Conservation (phyloP, 2,113 vertebrate species). For the Dicentrarchus labrax region DNA sequence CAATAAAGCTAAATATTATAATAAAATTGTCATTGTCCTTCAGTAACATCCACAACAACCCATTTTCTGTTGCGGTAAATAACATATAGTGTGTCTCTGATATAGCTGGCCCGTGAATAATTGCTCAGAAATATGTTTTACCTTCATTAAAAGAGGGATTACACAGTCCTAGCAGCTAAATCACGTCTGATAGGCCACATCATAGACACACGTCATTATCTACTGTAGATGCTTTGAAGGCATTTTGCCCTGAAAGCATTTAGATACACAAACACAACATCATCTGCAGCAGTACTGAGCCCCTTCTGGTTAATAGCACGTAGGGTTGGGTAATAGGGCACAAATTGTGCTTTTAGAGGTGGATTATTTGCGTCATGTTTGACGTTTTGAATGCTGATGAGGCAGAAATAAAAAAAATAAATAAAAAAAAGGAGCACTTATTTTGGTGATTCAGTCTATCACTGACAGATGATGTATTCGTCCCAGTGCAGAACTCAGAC, state of each 20-base stretch:
- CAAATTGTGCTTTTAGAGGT: conserved; percentile 47
- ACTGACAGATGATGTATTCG: not conserved
- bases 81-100: not conserved
- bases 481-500: not conserved
- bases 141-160: conserved; percentile 62
- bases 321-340: conserved; percentile 11
- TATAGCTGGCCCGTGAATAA: no score
- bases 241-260: conserved; percentile 56
- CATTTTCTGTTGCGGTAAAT: not conserved
- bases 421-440: not conserved
- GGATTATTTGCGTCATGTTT: conserved; percentile 19
- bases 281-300: conserved; percentile 31
- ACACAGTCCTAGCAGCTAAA: conserved; percentile 42
- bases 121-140: conserved; percentile 11
- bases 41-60: not conserved
- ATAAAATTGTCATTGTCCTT: not conserved
- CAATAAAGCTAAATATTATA: not conserved
- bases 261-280: conserved; percentile 42
- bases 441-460: not conserved
- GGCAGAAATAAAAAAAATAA: not conserved
- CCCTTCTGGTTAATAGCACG: not conserved
- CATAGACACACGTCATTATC: conserved; percentile 61
- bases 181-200: conserved; percentile 45
- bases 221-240: conserved; percentile 45
- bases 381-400: conserved; percentile 20